Base-by-base conservation (phyloP, 1,140 invertebrate species). In the Steinernema khuongi region DNA sequence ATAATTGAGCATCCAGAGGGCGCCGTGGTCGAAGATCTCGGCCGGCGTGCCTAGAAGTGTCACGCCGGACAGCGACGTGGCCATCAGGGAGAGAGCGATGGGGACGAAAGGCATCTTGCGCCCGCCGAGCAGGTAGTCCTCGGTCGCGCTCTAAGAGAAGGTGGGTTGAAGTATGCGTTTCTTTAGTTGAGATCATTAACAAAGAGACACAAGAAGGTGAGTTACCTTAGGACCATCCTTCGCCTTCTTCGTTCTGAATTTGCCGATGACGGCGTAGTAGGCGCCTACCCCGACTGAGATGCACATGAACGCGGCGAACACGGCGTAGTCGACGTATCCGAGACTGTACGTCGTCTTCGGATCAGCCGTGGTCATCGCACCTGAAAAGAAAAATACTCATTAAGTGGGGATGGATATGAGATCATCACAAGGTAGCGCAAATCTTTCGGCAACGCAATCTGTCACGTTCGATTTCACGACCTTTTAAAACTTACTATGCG, bases 51-150 rank as follows among this genome's bases (percentile, higher is more conserved):
- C 81, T 4, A 83, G 72, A 29, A 83, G 30, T 31, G 79, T 77
- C 41, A 80, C 81, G 26, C 78, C 79, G 7, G 81, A 82, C 60
- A 83, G 74, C 68, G 80, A 81, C 26, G 78, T 79, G 17, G 79
- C 81, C 1, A 82, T 41, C 33, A 81, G 50, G 11, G 80, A 81
- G 50, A 81, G 14, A 7, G 80, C 72, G 4, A 81, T 74, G 1
- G 81, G 81, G 7, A 82, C 18, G 4, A 83, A 30, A 0, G 78
- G 72, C 77, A 80, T 71, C 28, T 79, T 71, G 28, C 75, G 68
- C 29, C 74, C 73, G 0, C 69, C 81, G 28, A 80, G 29, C 19
- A 82, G 71, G 70, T 75, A 82, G 32, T 82, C 80, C 26, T 60
- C 50, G 11, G 50, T 60, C 7, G 50, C 26, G 11, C 50, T 14